Evolutionary conservation across 2,888 invertebrate species (phyloP).

Genomic region (Sclerodermus sp.): DNA sequence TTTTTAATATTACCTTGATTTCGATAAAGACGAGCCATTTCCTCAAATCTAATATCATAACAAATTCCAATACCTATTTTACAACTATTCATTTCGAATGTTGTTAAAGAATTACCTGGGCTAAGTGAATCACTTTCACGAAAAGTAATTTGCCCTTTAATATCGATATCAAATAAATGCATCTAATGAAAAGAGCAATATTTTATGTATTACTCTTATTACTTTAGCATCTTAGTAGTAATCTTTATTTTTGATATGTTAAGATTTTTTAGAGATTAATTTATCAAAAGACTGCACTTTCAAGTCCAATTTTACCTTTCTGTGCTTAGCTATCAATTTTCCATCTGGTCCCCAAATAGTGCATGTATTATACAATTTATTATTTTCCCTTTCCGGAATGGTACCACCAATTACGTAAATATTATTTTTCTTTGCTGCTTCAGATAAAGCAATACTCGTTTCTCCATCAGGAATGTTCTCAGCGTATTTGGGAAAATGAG

Average conservation of each 20-base stretch:
- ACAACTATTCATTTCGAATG: slow-evolving; percentile 70
- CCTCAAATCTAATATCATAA: slow-evolving; percentile 91
- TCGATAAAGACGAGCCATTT: slow-evolving; percentile 78
- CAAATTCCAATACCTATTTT: slow-evolving; percentile 92
- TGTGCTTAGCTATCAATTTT: slow-evolving; percentile 74
- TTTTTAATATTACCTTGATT: slow-evolving; percentile 58
- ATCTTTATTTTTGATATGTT: neutral
- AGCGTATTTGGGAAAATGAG: slow-evolving; percentile 82
- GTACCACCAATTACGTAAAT: slow-evolving; percentile 89
- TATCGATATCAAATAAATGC: slow-evolving; percentile 94
- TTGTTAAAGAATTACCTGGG: slow-evolving; percentile 74
- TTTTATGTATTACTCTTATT: neutral
- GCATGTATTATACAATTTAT: slow-evolving; percentile 81
- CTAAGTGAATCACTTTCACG: slow-evolving; percentile 85
- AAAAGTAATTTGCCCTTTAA: slow-evolving; percentile 89
- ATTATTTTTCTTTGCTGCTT: slow-evolving; percentile 73
- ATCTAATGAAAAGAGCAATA: slow-evolving; percentile 62
- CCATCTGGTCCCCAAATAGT: slow-evolving; percentile 83
- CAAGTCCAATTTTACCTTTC: slow-evolving; percentile 67
- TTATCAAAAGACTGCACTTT: no score
- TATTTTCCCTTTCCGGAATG: slow-evolving; percentile 76
- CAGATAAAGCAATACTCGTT: slow-evolving; percentile 71
- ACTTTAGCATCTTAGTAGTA: neutral
- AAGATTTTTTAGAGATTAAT: slow-evolving; percentile 3
- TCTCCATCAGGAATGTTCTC: slow-evolving; percentile 80